Evolutionary conservation across 2,888 invertebrate genomes (phyloP), one percentile per base, ranked within the genome.

Genomic region (Diaperis boleti): DNA sequence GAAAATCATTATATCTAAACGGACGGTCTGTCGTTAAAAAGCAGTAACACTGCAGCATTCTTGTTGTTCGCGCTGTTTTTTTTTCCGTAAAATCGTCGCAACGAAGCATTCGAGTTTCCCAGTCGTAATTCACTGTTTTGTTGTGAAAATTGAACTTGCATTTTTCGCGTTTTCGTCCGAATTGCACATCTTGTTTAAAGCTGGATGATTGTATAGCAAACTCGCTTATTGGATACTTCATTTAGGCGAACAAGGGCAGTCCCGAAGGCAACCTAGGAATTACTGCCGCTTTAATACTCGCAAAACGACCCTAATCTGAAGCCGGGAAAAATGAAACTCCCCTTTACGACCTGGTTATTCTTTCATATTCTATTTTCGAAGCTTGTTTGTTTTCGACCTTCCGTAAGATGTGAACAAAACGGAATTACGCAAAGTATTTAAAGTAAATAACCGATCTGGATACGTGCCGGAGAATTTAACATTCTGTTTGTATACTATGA

Each of bases 401-500:
- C 6, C 10, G n/a, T 3, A 8, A 7, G 15, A 13, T 52, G 18
- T n/a, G 20, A 45, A 56, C 56, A 56, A 56, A 35, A 45, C 56
- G 22, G 29, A 45, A 56, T 56, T 56, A 44, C 5, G 14, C 14
- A 29, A 59, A 59, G 45, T 47, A 45, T 57, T 57, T 57, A 37
- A 56, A 57, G 57, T 45, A 57, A 57, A 57, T 45, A 45, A 47
- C 35, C 14, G 1, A 6, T 39, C n/a, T 49, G 18, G n/a, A n/a
- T 39, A 20, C 47, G 33, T 55, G 13, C 22, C 18, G 8, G 10
- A 22, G 59, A 59, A 59, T 59, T 59, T 49, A 59, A 49, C 49
- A 49, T 59, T 49, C 49, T 59, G 49, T 59, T 59, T 59, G 49
- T 33, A 39, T 49, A 49, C 49, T 31, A 41, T 59, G 59, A 59